Conservation (phyloP, 2,888 invertebrate species). For the Lordiphosa fenestrarum region DNA sequence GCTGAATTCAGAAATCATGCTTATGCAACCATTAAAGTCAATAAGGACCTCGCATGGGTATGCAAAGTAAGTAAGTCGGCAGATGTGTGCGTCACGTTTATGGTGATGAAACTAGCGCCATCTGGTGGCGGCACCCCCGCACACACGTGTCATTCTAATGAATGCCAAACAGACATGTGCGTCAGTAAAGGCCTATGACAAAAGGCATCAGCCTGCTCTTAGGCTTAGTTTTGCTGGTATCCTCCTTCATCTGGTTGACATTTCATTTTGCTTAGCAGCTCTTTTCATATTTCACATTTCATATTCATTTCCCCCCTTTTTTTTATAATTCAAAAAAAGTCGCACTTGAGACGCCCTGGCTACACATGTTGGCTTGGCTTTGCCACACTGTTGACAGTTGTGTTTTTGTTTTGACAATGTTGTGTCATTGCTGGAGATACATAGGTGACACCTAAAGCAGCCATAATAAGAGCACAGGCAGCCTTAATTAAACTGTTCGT, state of each 20-base stretch:
- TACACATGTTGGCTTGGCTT: background rate
- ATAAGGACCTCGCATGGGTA: slow-evolving; percentile 50
- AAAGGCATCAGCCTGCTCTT: background rate
- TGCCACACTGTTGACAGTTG: slow-evolving; percentile 7
- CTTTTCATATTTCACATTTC: slow-evolving; percentile 1
- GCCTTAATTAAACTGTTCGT: no score
- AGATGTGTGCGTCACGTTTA: slow-evolving; percentile 9
- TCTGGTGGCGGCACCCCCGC: background rate
- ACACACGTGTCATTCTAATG: slow-evolving; percentile 5
- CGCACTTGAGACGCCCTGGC: slow-evolving; percentile 4
- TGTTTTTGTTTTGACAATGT: slow-evolving; percentile 1
- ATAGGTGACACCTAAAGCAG: no score
- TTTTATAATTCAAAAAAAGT: background rate
- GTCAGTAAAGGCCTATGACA: slow-evolving; percentile 12
- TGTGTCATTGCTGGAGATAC: no score
- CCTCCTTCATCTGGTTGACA: slow-evolving; percentile 25
- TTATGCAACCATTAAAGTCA: slow-evolving; percentile 44
- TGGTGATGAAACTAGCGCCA: slow-evolving; percentile 18
- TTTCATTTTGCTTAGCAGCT: slow-evolving; percentile 20
- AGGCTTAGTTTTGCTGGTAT: slow-evolving; percentile 1
- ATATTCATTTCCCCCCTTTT: background rate
- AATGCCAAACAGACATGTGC: slow-evolving; percentile 3
- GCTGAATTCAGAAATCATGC: slow-evolving; percentile 36
- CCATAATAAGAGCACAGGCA: no score
- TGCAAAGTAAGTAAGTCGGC: slow-evolving; percentile 42